Conservation (phyloP, 2,113 vertebrate species). For the Perognathus longimembris region DNA sequence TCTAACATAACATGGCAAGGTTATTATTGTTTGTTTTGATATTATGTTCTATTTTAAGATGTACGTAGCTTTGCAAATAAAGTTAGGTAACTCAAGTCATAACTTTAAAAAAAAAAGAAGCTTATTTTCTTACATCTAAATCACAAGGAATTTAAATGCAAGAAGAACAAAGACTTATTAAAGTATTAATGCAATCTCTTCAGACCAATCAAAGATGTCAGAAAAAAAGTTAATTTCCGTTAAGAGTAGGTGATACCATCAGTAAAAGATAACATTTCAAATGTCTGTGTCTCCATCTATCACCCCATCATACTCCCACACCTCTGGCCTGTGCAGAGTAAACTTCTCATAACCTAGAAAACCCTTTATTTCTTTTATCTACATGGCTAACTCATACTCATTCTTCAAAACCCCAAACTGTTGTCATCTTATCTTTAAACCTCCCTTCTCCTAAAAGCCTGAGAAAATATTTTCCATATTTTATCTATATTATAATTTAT, state of each 20-base stretch:
- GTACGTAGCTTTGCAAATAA: conserved; percentile 72
- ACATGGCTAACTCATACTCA: neutral
- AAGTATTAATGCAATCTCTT: neutral
- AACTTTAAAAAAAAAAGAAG: neutral
- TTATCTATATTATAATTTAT: too few species aligned
- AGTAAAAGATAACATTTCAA: conserved; percentile 11
- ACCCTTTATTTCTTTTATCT: neutral
- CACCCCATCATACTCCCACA: neutral
- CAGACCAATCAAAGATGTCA: conserved; percentile 48
- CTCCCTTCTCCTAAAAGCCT: neutral
- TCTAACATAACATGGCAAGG: conserved; percentile 45
- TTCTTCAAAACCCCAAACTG: neutral
- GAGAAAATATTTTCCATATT: neutral
- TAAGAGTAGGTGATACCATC: neutral
- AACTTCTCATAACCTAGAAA: neutral
- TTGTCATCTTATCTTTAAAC: neutral
- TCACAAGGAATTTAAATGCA: conserved; percentile 13
- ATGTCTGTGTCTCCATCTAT: neutral
- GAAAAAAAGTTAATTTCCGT: conserved; percentile 34
- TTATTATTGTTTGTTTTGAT: conserved; percentile 79
- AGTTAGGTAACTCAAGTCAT: conserved; percentile 62
- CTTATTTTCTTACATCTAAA: conserved; percentile 46
- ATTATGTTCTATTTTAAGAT: conserved; percentile 69
- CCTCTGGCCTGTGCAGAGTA: neutral
- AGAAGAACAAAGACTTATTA: conserved; percentile 36